phyloP scores from a whole-genome alignment of 37 sponge, comb jelly and placozoan species.

The Mnemiopsis leidyi region DNA sequence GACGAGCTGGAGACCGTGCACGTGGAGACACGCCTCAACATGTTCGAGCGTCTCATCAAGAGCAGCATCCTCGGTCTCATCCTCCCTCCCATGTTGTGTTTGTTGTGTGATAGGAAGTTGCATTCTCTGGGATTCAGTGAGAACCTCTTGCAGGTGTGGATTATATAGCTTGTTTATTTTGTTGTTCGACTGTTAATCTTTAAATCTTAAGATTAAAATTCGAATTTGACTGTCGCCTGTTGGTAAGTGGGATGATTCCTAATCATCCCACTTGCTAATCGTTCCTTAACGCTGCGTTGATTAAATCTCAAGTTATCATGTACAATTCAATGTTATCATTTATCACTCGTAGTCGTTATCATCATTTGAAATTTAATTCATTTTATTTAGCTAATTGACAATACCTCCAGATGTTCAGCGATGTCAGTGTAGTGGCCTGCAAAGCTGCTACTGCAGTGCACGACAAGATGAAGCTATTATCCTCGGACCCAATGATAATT shows the following conservation, averaged over 20 bases:
- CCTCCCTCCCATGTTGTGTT: conserved; percentile 22
- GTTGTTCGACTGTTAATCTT: no score
- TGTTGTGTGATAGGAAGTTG: conserved; percentile 20
- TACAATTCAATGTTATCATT: no score
- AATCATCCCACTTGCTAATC: no score
- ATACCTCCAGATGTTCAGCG: conserved; percentile 7
- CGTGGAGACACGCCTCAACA: not conserved
- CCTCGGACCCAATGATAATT: conserved; percentile 24
- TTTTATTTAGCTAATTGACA: no score
- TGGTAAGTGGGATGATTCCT: no score
- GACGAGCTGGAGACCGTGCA: conserved; percentile 58
- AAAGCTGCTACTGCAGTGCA: conserved; percentile 53
- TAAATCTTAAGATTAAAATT: no score
- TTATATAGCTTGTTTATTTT: no score
- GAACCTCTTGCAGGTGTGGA: conserved; percentile 24
- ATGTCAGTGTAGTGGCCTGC: not conserved
- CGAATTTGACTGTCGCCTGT: no score
- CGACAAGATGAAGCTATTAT: conserved; percentile 10
- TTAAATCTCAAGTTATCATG: no score
- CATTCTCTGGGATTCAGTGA: conserved; percentile 19
- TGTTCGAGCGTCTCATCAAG: conserved; percentile 27
- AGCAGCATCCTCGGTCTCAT: conserved; percentile 48
- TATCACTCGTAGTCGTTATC: no score
- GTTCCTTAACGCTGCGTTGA: no score
- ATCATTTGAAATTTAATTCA: no score